Conservation (phyloP, 2,113 vertebrate genomes). For the Emydura subglobosa region DNA sequence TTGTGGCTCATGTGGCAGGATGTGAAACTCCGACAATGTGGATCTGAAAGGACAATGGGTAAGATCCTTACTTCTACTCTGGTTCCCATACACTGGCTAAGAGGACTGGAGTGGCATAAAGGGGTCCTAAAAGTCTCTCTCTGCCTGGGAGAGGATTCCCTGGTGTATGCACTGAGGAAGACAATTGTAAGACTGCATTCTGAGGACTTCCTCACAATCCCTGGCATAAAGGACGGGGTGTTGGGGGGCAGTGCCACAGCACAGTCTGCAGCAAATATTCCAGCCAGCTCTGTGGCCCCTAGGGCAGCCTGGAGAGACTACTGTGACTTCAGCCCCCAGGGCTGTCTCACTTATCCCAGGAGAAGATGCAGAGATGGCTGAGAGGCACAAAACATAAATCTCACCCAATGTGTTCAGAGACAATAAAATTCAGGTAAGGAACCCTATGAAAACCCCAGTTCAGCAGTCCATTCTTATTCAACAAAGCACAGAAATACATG, state of each 20-base stretch:
- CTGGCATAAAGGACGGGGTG: background rate
- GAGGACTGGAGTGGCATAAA: background rate
- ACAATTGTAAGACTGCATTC: background rate
- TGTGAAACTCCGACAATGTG: background rate
- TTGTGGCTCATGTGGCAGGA: background rate
- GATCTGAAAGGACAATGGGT: background rate
- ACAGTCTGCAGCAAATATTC: background rate
- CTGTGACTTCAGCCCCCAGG: too few relatives aligned
- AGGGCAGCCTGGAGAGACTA: background rate
- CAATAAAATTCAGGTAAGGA: background rate
- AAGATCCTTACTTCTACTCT: background rate
- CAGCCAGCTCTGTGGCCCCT: background rate
- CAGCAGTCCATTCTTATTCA: background rate
- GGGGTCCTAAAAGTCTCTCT: background rate
- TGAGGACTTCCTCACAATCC: background rate
- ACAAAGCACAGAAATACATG: background rate
- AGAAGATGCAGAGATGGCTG: background rate
- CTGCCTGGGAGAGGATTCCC: background rate
- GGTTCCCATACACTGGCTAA: background rate
- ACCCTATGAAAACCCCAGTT: background rate
- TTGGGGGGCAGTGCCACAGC: background rate
- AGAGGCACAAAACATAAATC: background rate
- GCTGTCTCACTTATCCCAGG: background rate
- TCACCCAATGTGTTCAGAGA: background rate
- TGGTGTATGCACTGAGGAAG: background rate